These are phyloP conservation scores for Iselma pallidipennis DNA, from an alignment of 2,888 invertebrate species.

Conservation along the genomic window DNA sequence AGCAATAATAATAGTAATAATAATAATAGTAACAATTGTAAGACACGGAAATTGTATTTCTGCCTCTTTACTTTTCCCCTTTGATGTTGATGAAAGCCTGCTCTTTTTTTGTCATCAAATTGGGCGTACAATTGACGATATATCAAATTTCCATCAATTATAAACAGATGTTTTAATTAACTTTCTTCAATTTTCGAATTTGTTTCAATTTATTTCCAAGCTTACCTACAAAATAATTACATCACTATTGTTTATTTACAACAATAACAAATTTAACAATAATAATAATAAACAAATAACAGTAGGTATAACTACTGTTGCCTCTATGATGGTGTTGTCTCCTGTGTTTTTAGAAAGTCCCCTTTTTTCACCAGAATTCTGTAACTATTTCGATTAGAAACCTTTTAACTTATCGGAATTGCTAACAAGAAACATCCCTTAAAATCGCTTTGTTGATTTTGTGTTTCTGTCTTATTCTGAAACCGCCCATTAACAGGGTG, in stretches of 20 bases:
- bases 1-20: background rate
- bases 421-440: no score
- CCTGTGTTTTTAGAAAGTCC: background rate
- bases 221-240: no score
- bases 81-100: no score
- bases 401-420: background rate
- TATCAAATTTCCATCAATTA: background rate
- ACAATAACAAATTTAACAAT: no score
- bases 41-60: background rate
- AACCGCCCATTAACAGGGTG: background rate
- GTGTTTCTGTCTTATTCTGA: background rate
- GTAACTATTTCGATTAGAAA: constrained; percentile 1
- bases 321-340: background rate
- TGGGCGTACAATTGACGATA: background rate
- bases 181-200: background rate
- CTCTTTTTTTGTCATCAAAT: background rate
- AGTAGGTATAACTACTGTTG: no score
- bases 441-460: no score
- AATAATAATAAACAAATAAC: no score
- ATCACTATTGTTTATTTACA: no score
- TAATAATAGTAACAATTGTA: background rate
- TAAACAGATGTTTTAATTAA: background rate
- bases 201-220: no score
- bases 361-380: no score
- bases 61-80: background rate